Evolutionary conservation across 2,888 invertebrate species (phyloP).

Genomic region (Aelia acuminata): DNA sequence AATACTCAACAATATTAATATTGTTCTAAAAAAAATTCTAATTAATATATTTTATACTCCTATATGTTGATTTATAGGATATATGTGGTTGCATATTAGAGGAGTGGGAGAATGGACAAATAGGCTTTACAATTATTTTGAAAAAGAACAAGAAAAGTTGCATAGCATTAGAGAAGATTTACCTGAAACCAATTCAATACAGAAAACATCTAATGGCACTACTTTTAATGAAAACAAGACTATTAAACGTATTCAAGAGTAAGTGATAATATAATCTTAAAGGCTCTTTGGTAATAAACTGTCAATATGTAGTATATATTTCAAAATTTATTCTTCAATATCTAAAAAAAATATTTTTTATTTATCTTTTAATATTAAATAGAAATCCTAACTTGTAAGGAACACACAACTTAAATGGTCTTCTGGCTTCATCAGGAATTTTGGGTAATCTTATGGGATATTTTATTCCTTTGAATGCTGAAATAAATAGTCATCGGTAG

Average conservation of each 20-base stretch:
- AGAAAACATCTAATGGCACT: constrained; percentile 64
- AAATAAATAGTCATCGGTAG: background rate
- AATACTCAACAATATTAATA: background rate
- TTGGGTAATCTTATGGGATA: background rate
- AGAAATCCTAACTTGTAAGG: background rate
- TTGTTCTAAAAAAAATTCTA: background rate
- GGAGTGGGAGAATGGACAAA: constrained; percentile 97
- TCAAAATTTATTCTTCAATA: background rate
- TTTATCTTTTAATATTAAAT: background rate
- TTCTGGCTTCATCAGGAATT: background rate
- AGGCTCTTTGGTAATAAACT: background rate
- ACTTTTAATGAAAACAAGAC: constrained; percentile 63
- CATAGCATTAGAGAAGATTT: constrained; percentile 76
- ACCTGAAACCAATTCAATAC: constrained; percentile 61
- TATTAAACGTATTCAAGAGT: constrained; percentile 67
- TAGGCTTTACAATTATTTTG: constrained; percentile 87
- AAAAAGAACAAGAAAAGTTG: constrained; percentile 82
- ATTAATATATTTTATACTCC: background rate
- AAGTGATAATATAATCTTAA: constrained; percentile 64
- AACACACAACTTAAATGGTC: background rate
- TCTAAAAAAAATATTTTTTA: background rate
- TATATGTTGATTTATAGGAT: constrained; percentile 73
- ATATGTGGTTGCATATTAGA: constrained; percentile 93
- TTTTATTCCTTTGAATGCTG: background rate
- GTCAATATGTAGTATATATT: background rate